A percentile compares a stretch with the other conserved stretches of the same genome.
Conservation (phyloP, 2,888 invertebrate genomes). For the Sicus ferrugineus region DNA sequence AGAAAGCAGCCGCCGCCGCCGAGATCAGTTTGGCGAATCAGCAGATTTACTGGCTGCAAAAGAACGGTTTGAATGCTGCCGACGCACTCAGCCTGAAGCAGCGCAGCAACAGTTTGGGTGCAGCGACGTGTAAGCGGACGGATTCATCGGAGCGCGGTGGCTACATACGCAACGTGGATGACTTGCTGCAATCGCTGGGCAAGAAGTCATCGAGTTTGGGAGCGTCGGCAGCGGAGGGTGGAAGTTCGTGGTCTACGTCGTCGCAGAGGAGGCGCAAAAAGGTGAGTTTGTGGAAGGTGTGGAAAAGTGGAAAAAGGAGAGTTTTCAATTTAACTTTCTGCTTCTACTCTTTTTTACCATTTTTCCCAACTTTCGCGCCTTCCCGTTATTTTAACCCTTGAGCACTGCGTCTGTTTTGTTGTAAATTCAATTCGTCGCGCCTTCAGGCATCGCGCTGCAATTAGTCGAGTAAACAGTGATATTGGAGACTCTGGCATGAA, state of each 20-base stretch:
- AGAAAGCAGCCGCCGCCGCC: slow-evolving; percentile 52
- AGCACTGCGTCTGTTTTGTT: too few relatives aligned
- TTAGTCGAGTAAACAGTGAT: slow-evolving; percentile 26
- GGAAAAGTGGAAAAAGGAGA: not conserved
- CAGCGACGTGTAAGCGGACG: not conserved
- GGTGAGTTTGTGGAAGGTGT: slow-evolving; percentile 53
- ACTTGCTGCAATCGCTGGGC: slow-evolving; percentile 55
- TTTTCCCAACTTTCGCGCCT: not conserved
- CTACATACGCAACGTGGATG: slow-evolving; percentile 61
- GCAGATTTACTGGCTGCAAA: slow-evolving; percentile 60
- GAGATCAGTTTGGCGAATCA: slow-evolving; percentile 60
- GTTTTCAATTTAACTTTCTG: not conserved
- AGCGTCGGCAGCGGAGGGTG: slow-evolving; percentile 45
- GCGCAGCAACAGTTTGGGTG: slow-evolving; percentile 58
- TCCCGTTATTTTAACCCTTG: too few relatives aligned
- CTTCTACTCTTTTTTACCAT: not conserved
- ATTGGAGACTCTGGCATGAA: too few relatives aligned
- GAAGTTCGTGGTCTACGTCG: slow-evolving; percentile 51
- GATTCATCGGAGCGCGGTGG: slow-evolving; percentile 26
- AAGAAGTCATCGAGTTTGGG: slow-evolving; percentile 42
- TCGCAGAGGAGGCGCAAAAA: slow-evolving; percentile 57
- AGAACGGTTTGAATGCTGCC: slow-evolving; percentile 44
- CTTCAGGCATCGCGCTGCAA: slow-evolving; percentile 18
- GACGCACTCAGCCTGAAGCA: not conserved
- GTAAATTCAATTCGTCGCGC: slow-evolving; percentile 20